phyloP scores from a whole-genome alignment of 1,140 invertebrate species.

The Drosophila sp. region DNA sequence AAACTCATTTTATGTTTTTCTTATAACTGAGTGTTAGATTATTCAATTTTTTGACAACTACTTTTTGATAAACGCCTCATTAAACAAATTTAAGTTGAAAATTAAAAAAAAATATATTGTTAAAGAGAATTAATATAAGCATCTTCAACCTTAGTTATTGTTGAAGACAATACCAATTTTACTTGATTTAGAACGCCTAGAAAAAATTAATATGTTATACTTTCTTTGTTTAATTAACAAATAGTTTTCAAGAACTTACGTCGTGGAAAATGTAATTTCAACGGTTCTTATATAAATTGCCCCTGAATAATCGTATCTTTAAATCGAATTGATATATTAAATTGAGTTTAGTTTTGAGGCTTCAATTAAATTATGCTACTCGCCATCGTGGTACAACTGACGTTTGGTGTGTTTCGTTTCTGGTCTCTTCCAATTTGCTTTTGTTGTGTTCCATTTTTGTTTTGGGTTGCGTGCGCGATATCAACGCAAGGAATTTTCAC shows the following conservation, averaged over 20 bases:
- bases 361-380: constrained; percentile 30
- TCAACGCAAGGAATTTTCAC: constrained; percentile 81
- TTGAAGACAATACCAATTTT: too few species aligned
- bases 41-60: too few species aligned
- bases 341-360: constrained; percentile 15
- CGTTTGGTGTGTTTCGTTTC: background rate
- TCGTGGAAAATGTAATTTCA: background rate
- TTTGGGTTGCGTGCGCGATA: constrained; percentile 76
- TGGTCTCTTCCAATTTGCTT: constrained; percentile 25
- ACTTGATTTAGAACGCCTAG: too few species aligned
- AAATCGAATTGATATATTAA: constrained; percentile 25
- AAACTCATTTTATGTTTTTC: too few species aligned
- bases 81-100: too few species aligned
- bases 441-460: constrained; percentile 49
- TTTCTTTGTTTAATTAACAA: too few species aligned
- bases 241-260: background rate
- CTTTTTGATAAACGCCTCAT: too few species aligned
- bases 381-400: background rate
- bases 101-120: too few species aligned
- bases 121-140: too few species aligned
- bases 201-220: too few species aligned
- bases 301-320: constrained; percentile 5
- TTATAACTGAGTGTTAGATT: too few species aligned
- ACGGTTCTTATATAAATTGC: constrained; percentile 1
- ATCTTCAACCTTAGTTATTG: too few species aligned